Base-by-base conservation (phyloP, 2,888 invertebrate species). In the Tinea semifulvella region DNA sequence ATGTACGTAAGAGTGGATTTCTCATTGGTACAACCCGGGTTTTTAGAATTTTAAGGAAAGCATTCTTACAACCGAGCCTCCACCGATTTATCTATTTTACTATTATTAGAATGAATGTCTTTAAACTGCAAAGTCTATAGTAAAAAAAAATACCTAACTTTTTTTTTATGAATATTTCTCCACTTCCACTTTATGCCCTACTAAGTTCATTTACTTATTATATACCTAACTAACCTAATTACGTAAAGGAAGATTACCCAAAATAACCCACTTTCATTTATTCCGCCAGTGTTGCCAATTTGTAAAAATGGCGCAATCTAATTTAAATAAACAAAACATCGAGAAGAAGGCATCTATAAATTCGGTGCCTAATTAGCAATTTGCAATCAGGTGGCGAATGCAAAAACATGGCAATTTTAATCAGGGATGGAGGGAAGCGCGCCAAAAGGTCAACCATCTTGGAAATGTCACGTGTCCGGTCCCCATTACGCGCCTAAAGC, bases 331-430 rank as follows among this genome's bases (percentile, higher is more conserved):
- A 36, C 36, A 14, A 36, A 36, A 36, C 25, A 22, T 22, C 16
- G 7, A 36, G 19, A 8, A n/a, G 10, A 36, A 36, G 18, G 67
- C 60, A 68, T 72, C 66, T 68, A 66, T 72, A 77, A 76, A 79
- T 79, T 77, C 69, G 67, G 59, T 64, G 60, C 66, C 68, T 77
- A 77, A 77, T 76, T 70, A 43, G 27, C 43, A 76, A 79, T 79
- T 77, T 77, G 74, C 73, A 77, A 65, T 71, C 77, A 77, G 76
- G 77, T 79, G 76, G 68, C 75, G 77, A 35, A n/a, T 31, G n/a
- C 75, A 76, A 77, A 77, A 76, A 76, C 72, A 68, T 62, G 70
- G 69, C 76, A 75, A 31, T 76, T 77, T 71, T 58, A 43, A 56
- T 65, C 54, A 60, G 60, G 60, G 60, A 66, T 63, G 65, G 65